Conservation (phyloP, 2,113 vertebrate genomes). For the Heterochromis multidens region DNA sequence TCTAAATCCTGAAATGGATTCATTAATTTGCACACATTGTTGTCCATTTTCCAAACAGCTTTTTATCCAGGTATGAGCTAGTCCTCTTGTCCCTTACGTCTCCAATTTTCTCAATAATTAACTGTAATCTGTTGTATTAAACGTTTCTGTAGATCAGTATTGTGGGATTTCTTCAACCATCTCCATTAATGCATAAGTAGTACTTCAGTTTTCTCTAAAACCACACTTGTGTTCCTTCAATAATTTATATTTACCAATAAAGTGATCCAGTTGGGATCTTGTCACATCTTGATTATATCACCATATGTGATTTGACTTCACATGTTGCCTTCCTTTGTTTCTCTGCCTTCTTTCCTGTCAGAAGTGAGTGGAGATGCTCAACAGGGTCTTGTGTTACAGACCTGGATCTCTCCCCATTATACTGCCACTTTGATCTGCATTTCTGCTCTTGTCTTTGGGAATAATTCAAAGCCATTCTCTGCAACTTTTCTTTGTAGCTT, state of each 20-base stretch:
- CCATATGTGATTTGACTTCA: not conserved
- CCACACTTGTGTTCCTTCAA: not conserved
- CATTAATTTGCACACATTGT: not conserved
- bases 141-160: not conserved
- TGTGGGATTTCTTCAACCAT: not conserved
- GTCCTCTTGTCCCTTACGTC: not conserved
- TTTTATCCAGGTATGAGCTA: not conserved
- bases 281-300: not conserved
- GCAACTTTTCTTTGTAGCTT: not conserved
- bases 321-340: not conserved
- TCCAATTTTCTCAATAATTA: not conserved
- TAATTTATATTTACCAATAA: not conserved
- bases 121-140: not conserved
- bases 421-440: not conserved
- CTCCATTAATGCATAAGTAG: not conserved
- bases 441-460: slow-evolving; percentile 1
- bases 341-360: not conserved
- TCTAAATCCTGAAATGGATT: not conserved
- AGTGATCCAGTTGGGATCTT: not conserved
- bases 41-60: not conserved
- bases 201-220: not conserved
- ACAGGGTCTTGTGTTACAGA: not conserved
- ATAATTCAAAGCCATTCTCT: slow-evolving; percentile 6
- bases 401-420: not conserved
- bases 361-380: not conserved